Evolutionary conservation across 2,888 invertebrate genomes (phyloP).

Genomic region (Latheticus oryzae): DNA sequence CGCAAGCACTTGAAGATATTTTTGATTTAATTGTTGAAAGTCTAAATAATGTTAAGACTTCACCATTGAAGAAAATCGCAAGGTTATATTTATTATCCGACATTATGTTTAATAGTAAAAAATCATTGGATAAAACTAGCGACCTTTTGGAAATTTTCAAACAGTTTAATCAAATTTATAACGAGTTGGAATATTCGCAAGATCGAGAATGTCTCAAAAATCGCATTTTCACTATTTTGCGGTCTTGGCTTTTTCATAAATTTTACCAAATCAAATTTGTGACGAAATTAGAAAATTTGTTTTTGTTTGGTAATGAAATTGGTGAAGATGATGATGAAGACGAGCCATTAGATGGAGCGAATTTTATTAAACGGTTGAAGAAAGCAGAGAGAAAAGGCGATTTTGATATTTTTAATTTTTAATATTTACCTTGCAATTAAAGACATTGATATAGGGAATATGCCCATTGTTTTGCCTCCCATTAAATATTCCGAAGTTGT

Average conservation of each 20-base stretch:
- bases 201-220: slow-evolving; percentile 93
- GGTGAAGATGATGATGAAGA: slow-evolving; percentile 50
- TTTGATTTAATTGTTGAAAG: slow-evolving; percentile 90
- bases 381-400: too few relatives aligned
- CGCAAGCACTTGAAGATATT: slow-evolving; percentile 92
- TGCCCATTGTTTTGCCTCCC: slow-evolving; percentile 83
- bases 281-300: slow-evolving; percentile 79
- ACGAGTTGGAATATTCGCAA: slow-evolving; percentile 77
- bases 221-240: slow-evolving; percentile 85
- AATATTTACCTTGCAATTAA: slow-evolving; percentile 76
- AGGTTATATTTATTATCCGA: slow-evolving; percentile 95
- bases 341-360: slow-evolving; percentile 61
- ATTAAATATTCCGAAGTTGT: slow-evolving; percentile 79
- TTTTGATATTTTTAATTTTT: background rate
- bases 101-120: slow-evolving; percentile 93
- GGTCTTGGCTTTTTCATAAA: slow-evolving; percentile 96
- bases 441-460: slow-evolving; percentile 83
- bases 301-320: slow-evolving; percentile 24
- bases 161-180: slow-evolving; percentile 76
- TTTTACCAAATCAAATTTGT: slow-evolving; percentile 87
- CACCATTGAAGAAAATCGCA: slow-evolving; percentile 87
- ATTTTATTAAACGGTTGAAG: too few relatives aligned
- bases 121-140: slow-evolving; percentile 72
- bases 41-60: slow-evolving; percentile 74
- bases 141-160: slow-evolving; percentile 79